Conservation (phyloP, 2,113 vertebrate genomes). For the Cricetomys ansorgei region DNA sequence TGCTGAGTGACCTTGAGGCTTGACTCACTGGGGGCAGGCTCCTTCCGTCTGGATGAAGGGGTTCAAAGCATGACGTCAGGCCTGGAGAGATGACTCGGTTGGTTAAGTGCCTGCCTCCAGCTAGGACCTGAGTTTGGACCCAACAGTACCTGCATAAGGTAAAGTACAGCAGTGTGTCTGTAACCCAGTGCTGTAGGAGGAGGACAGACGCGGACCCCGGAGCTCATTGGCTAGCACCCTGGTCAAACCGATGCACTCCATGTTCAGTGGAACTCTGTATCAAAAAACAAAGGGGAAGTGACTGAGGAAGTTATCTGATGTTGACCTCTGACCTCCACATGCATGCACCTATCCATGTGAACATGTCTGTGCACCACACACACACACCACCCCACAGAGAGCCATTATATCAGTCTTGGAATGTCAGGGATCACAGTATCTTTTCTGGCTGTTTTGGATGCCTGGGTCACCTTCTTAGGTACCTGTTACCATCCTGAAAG, state of each 20-base stretch:
- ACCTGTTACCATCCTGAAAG: background rate
- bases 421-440: background rate
- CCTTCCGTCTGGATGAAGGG: conserved; percentile 23
- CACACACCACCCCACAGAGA: background rate
- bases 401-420: background rate
- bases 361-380: background rate
- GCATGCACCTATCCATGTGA: background rate
- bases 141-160: background rate
- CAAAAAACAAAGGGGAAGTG: background rate
- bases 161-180: background rate
- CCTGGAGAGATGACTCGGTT: background rate
- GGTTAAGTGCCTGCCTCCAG: background rate
- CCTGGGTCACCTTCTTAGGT: background rate
- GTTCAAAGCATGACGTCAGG: background rate
- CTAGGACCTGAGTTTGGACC: background rate
- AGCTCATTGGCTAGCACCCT: no score
- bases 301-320: background rate
- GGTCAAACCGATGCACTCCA: background rate
- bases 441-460: background rate
- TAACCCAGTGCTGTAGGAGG: background rate
- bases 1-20: background rate
- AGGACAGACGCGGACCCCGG: no score
- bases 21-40: conserved; percentile 2
- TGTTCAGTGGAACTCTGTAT: background rate
- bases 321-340: background rate